Evolutionary conservation across 2,888 invertebrate species (phyloP).

Genomic region (Zaprionus obscuricornis): DNA sequence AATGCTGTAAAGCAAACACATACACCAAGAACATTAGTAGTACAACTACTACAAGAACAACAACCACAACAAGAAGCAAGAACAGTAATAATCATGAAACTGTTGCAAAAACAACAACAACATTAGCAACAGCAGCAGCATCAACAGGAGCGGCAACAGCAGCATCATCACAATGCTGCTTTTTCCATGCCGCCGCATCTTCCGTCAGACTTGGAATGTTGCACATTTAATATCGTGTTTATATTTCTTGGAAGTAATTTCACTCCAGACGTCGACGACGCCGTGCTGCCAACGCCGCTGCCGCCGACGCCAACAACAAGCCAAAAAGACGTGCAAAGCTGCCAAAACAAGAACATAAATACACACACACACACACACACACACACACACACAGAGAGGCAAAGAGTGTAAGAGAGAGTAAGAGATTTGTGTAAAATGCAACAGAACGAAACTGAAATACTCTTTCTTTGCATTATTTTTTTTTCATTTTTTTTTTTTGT

Average conservation of each 20-base stretch:
- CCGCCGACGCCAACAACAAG: too few species aligned
- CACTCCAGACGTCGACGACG: constrained; percentile 50
- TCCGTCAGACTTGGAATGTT: constrained; percentile 63
- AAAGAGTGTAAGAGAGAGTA: too few species aligned
- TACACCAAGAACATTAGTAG: constrained; percentile 3
- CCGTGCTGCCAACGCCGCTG: constrained; percentile 1
- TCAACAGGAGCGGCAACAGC: constrained; percentile 2
- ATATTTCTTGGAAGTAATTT: constrained; percentile 76
- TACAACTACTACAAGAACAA: constrained; percentile 1
- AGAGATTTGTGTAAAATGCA: too few species aligned
- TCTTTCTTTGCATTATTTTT: too few species aligned
- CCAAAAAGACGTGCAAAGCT: too few species aligned
- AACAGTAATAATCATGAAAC: too few species aligned
- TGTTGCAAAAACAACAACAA: not conserved
- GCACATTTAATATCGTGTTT: constrained; percentile 77
- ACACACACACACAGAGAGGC: not conserved
- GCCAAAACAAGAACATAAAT: not conserved
- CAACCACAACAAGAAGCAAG: not conserved
- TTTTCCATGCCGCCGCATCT: constrained; percentile 2
- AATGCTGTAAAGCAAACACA: not conserved
- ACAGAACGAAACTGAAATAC: too few species aligned
- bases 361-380: not conserved
- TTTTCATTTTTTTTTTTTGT: constrained; percentile 5
- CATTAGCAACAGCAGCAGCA: not conserved
- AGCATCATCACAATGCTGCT: constrained; percentile 1